Conservation (phyloP, 2,888 invertebrate genomes). For the Melieria crassipennis region DNA sequence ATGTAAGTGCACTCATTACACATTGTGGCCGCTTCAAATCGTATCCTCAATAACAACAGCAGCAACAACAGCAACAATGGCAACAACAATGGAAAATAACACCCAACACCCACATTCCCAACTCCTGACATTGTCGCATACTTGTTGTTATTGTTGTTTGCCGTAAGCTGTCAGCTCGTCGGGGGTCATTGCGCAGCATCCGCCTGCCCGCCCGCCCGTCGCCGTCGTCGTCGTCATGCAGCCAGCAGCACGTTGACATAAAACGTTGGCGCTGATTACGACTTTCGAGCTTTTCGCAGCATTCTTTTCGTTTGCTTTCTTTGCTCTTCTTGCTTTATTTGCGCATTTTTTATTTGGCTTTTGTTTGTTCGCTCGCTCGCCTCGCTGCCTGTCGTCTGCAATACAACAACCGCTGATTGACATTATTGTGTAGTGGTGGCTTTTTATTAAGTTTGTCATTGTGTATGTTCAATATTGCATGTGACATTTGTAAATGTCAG, state of each 20-base stretch:
- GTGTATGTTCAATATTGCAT: conserved; percentile 47
- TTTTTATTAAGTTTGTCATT: conserved; percentile 31
- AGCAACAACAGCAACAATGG: no score
- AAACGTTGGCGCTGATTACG: conserved; percentile 9
- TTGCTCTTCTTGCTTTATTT: conserved; percentile 8
- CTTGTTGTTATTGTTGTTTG: no score
- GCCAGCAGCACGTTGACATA: conserved; percentile 2
- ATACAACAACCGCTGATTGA: conserved; percentile 8
- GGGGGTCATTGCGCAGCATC: conserved; percentile 14
- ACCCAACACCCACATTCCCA: background rate
- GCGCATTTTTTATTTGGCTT: background rate
- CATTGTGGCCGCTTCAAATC: background rate
- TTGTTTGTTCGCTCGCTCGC: background rate
- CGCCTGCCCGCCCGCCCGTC: background rate
- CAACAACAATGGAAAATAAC: background rate
- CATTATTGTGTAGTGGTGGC: conserved; percentile 18
- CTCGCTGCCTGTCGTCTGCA: background rate
- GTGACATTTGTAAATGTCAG: conserved; percentile 49
- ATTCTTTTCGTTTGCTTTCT: background rate
- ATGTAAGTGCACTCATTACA: conserved; percentile 28
- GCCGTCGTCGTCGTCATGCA: no score
- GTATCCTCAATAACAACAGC: no score
- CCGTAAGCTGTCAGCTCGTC: background rate
- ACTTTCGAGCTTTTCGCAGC: background rate
- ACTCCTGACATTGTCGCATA: background rate